Evolutionary conservation across 2,113 vertebrate species (phyloP).

Genomic region (Raja brachyura): DNA sequence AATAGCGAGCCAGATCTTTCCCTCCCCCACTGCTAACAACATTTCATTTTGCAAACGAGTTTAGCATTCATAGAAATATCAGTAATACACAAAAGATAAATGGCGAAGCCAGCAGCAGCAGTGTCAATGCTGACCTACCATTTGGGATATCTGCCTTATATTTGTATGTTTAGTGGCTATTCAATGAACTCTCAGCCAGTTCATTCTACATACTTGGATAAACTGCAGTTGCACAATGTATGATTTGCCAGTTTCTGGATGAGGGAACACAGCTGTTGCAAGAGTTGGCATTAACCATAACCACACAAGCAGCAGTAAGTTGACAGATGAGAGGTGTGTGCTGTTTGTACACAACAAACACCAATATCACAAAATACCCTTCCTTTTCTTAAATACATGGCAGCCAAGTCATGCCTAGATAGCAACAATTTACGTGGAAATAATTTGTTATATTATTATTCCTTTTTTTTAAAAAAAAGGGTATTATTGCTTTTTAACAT

Average conservation of each 20-base stretch:
- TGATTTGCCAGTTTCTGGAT: not conserved
- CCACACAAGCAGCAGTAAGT: not conserved
- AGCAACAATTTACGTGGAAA: not conserved
- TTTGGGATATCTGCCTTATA: no score
- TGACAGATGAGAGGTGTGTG: not conserved
- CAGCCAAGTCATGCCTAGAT: not conserved
- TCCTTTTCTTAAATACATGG: not conserved
- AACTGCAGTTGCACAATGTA: not conserved
- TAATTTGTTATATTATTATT: not conserved
- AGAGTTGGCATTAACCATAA: not conserved
- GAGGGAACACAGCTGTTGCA: slow-evolving; percentile 9
- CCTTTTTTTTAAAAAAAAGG: not conserved
- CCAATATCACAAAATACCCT: not conserved
- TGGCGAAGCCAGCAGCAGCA: no score
- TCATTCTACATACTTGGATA: not conserved
- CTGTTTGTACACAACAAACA: not conserved
- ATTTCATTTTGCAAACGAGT: no score
- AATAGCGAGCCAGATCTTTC: no score
- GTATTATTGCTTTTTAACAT: not conserved
- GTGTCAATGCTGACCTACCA: no score
- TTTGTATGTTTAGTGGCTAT: not conserved
- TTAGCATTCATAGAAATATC: no score
- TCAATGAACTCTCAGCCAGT: not conserved
- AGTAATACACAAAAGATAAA: no score
- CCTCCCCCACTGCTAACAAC: not conserved